Base-by-base conservation (phyloP, 2,797 vertebrate species). In the Chloroceryle inda region DNA sequence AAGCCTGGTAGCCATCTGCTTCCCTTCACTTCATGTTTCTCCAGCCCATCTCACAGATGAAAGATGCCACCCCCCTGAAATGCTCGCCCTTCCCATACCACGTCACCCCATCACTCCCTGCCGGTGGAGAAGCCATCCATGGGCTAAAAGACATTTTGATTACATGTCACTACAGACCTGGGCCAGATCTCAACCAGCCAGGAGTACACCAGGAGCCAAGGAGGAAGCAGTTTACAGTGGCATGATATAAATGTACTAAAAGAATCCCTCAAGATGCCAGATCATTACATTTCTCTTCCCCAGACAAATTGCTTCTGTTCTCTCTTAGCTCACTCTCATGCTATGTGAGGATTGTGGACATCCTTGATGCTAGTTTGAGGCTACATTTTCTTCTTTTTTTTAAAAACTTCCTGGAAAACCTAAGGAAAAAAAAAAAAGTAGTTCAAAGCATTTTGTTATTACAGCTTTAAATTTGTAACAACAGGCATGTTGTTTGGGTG, bases 41-140 rank as follows among this genome's bases (percentile, higher is more conserved):
- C 2, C 0, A 47, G 29, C 35, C 45, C 42, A 1, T 9, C 44
- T 61, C 5, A 29, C 66, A 24, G 14, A 1, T 1, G 29, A 20
- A 21, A 3, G 14, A 22, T 3, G 9, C 37, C 11, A 5, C 4
- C 2, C 4, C 9, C 22, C 52, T 3, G 23, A 27, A 84, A 45
- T 0, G 0, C 2, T 27, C 13, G 42, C 20, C 40, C 29, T 49
- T 49, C 47, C 47, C 47, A 8, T 49, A 49, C 47, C 47, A 24
- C 47, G 22, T 49, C 23, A 49, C 47, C 47, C 47, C 13, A 24
- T 49, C 47, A 49, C 47, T 59, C 53, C 53, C 38, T 29, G 52
- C 37, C 74, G 6, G 14, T 4, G 38, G 27, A 37, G 17, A 52
- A 58, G 2, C 6, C 4, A 0, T 3, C 63, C 14, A 1, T 2